Base-by-base conservation (phyloP, 1,140 invertebrate species). In the Nymphalis io region DNA sequence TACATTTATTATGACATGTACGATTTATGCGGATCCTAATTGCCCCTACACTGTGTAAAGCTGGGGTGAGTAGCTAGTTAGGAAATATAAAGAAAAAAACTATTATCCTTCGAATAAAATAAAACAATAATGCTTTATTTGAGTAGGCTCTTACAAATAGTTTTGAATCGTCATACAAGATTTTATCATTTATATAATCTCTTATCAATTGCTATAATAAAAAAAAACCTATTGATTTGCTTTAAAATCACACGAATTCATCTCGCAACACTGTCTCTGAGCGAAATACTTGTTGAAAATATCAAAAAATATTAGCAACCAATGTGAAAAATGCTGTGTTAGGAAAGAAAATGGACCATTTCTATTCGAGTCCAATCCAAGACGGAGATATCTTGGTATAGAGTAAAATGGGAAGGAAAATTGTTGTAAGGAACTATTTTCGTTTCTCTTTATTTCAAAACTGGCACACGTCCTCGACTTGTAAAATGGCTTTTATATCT, bases 341-440 rank as follows among this genome's bases (percentile, higher is more conserved):
- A 60, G 44, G 65, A 64, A n/a, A 60, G 69, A 71, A 83, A 84
- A 78, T 75, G 74, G 74, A 78, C 79, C 74, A 81, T 84, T 83
- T 79, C 79, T 80, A 84, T 84, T 84, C 82, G 67, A 74, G 76
- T 62, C 72, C 74, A 66, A 78, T 77, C 73, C 73, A 53, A 60
- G 62, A 67, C 60, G 44, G 57, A 42, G 53, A 39, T 72, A 72
- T 72, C 70, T 68, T 40, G 62, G 60, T 39, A 51, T 48, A 38
- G 42, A 51, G 64, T 57, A 46, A 71, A 73, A 72, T 72, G 55
- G 59, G 18, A 59, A 58, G 40, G 62, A 57, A 65, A 44, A 55
- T 57, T 65, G 62, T 57, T 57, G 38, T 57, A 40, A 42, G 33
- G 21, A 13, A 64, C 48, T 55, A 64, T 65, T 65, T 57, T 59